These are phyloP conservation scores for Aphelenchoides besseyi DNA, from an alignment of 1,140 invertebrate genomes.

Conservation along the genomic window DNA sequence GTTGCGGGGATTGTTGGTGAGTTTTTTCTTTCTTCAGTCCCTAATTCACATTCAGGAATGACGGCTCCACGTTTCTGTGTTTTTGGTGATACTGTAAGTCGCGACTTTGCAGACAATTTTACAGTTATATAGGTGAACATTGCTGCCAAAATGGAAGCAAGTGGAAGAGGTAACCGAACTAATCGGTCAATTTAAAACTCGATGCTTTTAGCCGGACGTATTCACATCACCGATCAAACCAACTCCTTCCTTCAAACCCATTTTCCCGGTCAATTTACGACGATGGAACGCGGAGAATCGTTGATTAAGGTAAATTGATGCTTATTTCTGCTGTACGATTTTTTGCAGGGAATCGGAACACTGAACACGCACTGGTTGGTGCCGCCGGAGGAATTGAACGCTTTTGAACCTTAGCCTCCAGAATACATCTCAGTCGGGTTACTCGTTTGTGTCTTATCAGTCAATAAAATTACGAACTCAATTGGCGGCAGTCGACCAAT, in stretches of 20 bases:
- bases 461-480: too few species aligned
- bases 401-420: neutral
- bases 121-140: too few species aligned
- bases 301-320: conserved; percentile 1
- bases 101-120: too few species aligned
- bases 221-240: neutral
- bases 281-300: neutral
- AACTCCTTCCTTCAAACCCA: neutral
- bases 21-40: neutral
- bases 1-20: conserved; percentile 56
- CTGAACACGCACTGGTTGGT: neutral
- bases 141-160: conserved; percentile 63
- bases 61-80: conserved; percentile 63
- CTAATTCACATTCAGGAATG: neutral
- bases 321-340: neutral
- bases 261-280: neutral
- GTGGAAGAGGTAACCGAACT: neutral
- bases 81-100: conserved; percentile 93
- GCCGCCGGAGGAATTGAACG: neutral
- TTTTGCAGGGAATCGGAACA: neutral
- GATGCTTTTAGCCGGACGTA: conserved; percentile 1
- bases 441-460: too few species aligned
- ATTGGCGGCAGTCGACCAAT: too few species aligned
- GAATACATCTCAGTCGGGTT: too few species aligned
- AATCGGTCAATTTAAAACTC: neutral